phyloP scores from a whole-genome alignment of 2,888 invertebrate species.

The Apodemia mormo region DNA sequence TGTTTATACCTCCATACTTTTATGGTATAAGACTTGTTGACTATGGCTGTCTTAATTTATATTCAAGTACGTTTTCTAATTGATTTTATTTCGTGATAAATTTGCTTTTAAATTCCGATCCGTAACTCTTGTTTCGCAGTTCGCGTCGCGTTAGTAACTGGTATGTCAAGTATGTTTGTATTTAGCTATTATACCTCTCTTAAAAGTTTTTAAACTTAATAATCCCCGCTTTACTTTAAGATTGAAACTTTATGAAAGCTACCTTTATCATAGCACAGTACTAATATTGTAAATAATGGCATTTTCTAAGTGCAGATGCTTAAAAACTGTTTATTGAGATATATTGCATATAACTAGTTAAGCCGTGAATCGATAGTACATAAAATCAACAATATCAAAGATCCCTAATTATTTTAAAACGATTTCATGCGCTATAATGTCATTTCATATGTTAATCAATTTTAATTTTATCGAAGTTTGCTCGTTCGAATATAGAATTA shows the following conservation, averaged over 20 bases:
- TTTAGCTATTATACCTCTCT: constrained; percentile 51
- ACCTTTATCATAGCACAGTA: constrained; percentile 52
- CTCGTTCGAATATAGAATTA: constrained; percentile 80
- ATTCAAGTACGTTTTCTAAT: background rate
- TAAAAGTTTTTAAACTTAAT: constrained; percentile 56
- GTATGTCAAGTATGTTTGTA: constrained; percentile 71
- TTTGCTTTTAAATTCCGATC: background rate
- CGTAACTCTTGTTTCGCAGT: constrained; percentile 27
- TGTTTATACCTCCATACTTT: background rate
- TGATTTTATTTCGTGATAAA: background rate
- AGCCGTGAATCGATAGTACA: constrained; percentile 77
- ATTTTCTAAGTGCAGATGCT: constrained; percentile 66
- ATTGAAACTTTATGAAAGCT: constrained; percentile 54
- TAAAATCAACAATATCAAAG: constrained; percentile 77
- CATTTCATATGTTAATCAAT: constrained; percentile 77
- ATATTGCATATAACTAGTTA: constrained; percentile 68
- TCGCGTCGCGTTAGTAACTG: constrained; percentile 61
- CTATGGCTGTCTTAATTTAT: background rate
- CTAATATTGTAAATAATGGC: constrained; percentile 64
- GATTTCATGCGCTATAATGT: constrained; percentile 53
- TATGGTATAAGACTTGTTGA: background rate
- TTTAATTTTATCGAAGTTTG: constrained; percentile 81
- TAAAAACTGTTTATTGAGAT: constrained; percentile 62
- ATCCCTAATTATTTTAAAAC: constrained; percentile 63
- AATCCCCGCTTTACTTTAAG: constrained; percentile 63